Percentiles rank a stretch among this genome's conserved stretches.
Evolutionary conservation across 2,888 invertebrate species (phyloP).

Genomic region (Anoplius nigerrimus): DNA sequence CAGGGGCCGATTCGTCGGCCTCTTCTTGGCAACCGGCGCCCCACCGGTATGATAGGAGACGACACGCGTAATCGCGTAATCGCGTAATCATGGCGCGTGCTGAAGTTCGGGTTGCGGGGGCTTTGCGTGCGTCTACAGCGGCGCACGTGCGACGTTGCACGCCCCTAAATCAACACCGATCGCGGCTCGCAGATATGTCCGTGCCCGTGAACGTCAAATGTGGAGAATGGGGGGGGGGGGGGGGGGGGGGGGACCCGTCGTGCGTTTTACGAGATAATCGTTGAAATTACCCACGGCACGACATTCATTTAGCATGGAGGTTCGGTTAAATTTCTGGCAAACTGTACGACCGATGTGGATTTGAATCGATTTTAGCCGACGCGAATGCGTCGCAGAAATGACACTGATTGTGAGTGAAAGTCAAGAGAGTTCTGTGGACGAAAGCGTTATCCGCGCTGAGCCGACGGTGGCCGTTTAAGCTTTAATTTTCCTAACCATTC

Average conservation of each 20-base stretch:
- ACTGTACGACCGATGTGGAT: too few species aligned
- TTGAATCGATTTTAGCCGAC: too few species aligned
- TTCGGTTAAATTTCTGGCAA: neutral
- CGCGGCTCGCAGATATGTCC: constrained; percentile 38
- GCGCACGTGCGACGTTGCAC: constrained; percentile 62
- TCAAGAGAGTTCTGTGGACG: too few species aligned
- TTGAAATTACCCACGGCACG: constrained; percentile 23
- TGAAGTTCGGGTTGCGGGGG: constrained; percentile 72
- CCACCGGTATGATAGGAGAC: constrained; percentile 54
- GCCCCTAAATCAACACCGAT: constrained; percentile 66
- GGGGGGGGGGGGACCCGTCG: constrained; percentile 32
- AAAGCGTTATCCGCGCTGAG: too few species aligned
- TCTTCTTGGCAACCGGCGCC: constrained; percentile 30
- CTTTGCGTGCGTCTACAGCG: constrained; percentile 59
- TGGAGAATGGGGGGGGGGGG: constrained; percentile 25
- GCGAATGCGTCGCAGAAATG: too few species aligned
- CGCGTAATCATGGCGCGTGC: constrained; percentile 75
- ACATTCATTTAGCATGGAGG: too few species aligned
- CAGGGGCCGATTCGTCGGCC: constrained; percentile 29
- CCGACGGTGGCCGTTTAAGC: too few species aligned
- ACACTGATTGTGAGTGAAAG: too few species aligned
- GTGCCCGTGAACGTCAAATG: constrained; percentile 42
- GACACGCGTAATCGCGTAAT: constrained; percentile 73
- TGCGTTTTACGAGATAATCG: constrained; percentile 51
- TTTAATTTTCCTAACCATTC: too few species aligned